phyloP scores from a whole-genome alignment of 2,888 invertebrate species.

The Leptopilina syphax region DNA sequence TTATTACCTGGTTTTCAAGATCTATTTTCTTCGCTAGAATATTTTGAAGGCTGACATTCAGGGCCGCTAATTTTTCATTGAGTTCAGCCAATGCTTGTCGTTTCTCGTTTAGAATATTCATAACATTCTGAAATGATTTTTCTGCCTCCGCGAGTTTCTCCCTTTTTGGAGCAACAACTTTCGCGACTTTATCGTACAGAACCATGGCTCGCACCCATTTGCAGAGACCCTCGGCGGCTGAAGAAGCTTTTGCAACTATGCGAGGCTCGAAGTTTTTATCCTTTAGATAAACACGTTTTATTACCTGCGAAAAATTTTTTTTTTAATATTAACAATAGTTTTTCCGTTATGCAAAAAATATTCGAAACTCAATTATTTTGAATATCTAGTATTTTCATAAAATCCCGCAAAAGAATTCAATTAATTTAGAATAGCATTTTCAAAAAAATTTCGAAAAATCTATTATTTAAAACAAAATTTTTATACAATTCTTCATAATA shows the following conservation, averaged over 20 bases:
- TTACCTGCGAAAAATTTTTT: conserved; percentile 52
- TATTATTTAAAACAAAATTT: too few relatives aligned
- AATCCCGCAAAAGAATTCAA: too few relatives aligned
- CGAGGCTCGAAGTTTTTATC: conserved; percentile 89
- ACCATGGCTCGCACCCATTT: conserved; percentile 95
- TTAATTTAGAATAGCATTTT: too few relatives aligned
- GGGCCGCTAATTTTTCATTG: conserved; percentile 85
- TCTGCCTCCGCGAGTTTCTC: conserved; percentile 89
- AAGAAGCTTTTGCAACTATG: conserved; percentile 91
- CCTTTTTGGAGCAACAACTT: conserved; percentile 91
- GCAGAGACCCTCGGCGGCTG: conserved; percentile 95
- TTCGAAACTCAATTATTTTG: too few relatives aligned
- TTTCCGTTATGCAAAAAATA: too few relatives aligned
- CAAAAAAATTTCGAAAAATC: too few relatives aligned
- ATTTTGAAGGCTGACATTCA: conserved; percentile 84
- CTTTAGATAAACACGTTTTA: conserved; percentile 70
- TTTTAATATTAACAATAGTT: too few relatives aligned
- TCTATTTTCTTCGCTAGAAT: conserved; percentile 83
- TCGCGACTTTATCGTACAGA: conserved; percentile 90
- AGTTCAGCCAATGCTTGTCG: conserved; percentile 86
- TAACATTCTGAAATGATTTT: conserved; percentile 87
- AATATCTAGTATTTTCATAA: too few relatives aligned
- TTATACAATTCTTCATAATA: too few relatives aligned
- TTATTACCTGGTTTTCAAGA: conserved; percentile 83
- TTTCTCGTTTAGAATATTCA: conserved; percentile 91